Conservation (phyloP, 2,888 invertebrate species). For the Bruchidius siliquastri region DNA sequence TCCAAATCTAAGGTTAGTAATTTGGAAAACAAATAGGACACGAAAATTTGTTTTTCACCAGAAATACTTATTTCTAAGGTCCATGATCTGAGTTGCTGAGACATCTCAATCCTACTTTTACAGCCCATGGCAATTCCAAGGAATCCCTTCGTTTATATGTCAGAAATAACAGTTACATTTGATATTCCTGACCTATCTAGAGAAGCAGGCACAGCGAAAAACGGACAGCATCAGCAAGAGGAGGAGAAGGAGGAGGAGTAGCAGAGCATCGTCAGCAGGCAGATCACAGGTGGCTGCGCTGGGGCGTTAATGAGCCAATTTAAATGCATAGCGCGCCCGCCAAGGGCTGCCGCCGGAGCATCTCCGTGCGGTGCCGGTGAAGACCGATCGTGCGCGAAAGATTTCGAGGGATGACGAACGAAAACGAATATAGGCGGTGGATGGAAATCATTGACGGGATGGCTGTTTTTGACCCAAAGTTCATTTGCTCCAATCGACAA, state of each 20-base stretch:
- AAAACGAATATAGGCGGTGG: background rate
- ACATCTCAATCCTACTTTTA: no score
- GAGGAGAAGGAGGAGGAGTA: constrained; percentile 6
- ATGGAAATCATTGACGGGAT: background rate
- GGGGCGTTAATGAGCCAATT: constrained; percentile 50
- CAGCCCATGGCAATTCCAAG: background rate
- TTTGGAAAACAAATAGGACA: no score
- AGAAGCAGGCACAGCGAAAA: constrained; percentile 7
- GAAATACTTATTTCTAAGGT: no score
- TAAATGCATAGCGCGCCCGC: constrained; percentile 48
- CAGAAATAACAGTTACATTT: background rate
- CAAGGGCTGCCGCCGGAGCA: constrained; percentile 38
- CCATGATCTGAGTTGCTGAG: no score
- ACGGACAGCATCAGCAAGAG: constrained; percentile 10
- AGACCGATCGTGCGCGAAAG: background rate
- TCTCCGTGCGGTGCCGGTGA: constrained; percentile 31
- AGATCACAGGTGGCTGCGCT: constrained; percentile 45
- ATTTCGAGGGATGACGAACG: background rate
- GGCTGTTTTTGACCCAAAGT: no score
- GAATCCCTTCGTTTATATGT: background rate
- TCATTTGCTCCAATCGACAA: no score
- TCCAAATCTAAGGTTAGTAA: no score
- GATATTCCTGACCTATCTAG: constrained; percentile 5
- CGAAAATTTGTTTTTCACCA: no score
- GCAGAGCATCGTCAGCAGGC: constrained; percentile 10